Base-by-base conservation (phyloP, 1,140 invertebrate genomes). In the Camponotus vicinus region DNA sequence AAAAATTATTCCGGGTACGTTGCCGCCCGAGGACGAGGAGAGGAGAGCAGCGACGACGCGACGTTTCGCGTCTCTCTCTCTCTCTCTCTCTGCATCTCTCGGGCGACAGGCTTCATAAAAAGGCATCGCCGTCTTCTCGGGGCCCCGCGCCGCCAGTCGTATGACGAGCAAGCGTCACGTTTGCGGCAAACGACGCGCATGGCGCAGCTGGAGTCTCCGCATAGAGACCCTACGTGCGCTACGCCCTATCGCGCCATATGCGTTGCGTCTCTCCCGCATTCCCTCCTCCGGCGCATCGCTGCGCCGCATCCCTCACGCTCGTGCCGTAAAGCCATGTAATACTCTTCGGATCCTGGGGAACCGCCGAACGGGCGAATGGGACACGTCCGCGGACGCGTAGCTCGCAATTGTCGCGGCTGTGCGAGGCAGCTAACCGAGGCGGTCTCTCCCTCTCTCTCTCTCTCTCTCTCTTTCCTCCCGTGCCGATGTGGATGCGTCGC, bases 151-250 rank as follows among this genome's bases (percentile, higher is more conserved):
- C 77, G 45, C 49, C 42, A 45, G 77, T 80, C 70, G 77, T 92
- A 90, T 91, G 91, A 91, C 91, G 90, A 87, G 85, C 87, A 92
- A 83, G 86, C 91, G 92, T 94, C 93, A 94, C 93, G 93, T 94
- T 93, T 93, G 91, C 88, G 85, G 89, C 92, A 94, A 94, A 94
- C 93, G 93, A 94, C 93, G 92, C 93, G 92, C 93, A 92, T 88
- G 92, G 91, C 92, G 85, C 92, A 93, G 92, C 92, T 93, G 92
- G 91, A 93, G 92, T 88, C 92, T 88, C 90, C 87, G 92, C 91
- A 92, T 92, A 91, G 90, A 93, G 91, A 89, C 82, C 79, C 91
- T 93, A 93, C 92, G 92, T 93, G 92, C 92, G 79, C 79, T 80
- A 80, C 45, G 86, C 89, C 66, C 87, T 91, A 89, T 92, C 86